Conservation (phyloP, 2,888 invertebrate genomes). For the Drosophila austrosaltans region DNA sequence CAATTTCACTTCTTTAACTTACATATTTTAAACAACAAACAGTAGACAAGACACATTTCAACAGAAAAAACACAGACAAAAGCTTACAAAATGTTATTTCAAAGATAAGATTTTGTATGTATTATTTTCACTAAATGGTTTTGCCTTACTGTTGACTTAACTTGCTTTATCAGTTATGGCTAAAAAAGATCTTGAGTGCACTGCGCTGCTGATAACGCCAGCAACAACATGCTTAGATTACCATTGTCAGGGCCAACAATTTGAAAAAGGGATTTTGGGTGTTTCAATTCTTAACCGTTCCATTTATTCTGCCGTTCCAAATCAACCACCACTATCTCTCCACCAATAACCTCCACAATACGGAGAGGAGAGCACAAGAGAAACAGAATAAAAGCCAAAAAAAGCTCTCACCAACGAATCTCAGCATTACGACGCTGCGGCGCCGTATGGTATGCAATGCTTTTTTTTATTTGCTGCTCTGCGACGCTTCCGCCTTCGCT, state of each 20-base stretch:
- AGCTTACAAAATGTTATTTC: too few species aligned
- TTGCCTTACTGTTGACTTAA: too few species aligned
- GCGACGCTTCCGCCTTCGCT: conserved; percentile 53
- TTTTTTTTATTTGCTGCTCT: conserved; percentile 32
- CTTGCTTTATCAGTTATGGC: too few species aligned
- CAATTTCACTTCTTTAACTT: too few species aligned
- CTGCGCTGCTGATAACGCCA: background rate
- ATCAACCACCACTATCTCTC: conserved; percentile 14
- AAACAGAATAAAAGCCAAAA: conserved; percentile 20
- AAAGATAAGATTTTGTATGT: too few species aligned
- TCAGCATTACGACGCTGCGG: conserved; percentile 25
- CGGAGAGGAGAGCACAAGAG: conserved; percentile 15
- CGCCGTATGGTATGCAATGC: conserved; percentile 69
- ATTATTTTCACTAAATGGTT: too few species aligned
- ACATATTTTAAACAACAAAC: too few species aligned
- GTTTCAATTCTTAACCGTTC: conserved; percentile 60
- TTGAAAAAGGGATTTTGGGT: conserved; percentile 40
- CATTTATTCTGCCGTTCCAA: conserved; percentile 29
- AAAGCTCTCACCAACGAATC: conserved; percentile 40
- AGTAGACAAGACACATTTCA: too few species aligned
- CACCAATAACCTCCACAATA: conserved; percentile 8
- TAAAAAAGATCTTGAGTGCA: too few species aligned
- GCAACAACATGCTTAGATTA: conserved; percentile 3
- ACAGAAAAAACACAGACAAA: too few species aligned
- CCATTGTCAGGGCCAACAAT: conserved; percentile 56